These are phyloP conservation scores for Melangyna quadrimaculata DNA, from an alignment of 2,888 invertebrate genomes.

Conservation along the genomic window DNA sequence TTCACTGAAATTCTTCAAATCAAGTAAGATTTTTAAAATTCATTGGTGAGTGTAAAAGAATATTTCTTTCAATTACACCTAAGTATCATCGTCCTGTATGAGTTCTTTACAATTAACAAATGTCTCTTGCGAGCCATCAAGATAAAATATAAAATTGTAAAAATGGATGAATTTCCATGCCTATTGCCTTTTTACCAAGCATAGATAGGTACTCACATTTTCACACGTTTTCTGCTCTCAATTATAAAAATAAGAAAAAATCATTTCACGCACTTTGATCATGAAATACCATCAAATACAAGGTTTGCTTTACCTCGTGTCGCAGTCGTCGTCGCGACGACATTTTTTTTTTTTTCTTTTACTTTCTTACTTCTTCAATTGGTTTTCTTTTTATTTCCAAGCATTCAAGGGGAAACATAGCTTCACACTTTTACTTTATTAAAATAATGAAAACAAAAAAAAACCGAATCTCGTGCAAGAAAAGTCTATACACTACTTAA, in stretches of 20 bases:
- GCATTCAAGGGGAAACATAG: not conserved
- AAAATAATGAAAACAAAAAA: not conserved
- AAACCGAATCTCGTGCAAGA: not conserved
- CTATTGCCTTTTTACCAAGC: not conserved
- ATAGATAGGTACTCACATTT: constrained; percentile 24
- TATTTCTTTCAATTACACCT: not conserved
- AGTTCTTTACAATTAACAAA: constrained; percentile 41
- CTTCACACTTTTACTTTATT: constrained; percentile 27
- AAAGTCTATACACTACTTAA: constrained; percentile 25
- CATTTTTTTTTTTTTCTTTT: not conserved
- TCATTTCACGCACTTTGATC: constrained; percentile 53
- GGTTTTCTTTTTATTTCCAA: not conserved
- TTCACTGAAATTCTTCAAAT: no score
- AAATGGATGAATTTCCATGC: constrained; percentile 19
- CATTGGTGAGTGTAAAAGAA: not conserved
- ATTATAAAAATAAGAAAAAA: constrained; percentile 28
- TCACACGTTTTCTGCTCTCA: constrained; percentile 49
- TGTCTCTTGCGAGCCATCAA: not conserved
- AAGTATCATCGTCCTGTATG: constrained; percentile 20
- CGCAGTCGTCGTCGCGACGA: not conserved
- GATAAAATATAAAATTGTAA: not conserved
- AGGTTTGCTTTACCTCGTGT: not conserved
- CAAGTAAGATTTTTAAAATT: no score
- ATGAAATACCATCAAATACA: constrained; percentile 12
- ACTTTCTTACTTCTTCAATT: constrained; percentile 10